A percentile compares a stretch with the other conserved stretches of the same genome.
Evolutionary conservation across 2,113 vertebrate species (phyloP).

Genomic region (Philantomba maxwellii): DNA sequence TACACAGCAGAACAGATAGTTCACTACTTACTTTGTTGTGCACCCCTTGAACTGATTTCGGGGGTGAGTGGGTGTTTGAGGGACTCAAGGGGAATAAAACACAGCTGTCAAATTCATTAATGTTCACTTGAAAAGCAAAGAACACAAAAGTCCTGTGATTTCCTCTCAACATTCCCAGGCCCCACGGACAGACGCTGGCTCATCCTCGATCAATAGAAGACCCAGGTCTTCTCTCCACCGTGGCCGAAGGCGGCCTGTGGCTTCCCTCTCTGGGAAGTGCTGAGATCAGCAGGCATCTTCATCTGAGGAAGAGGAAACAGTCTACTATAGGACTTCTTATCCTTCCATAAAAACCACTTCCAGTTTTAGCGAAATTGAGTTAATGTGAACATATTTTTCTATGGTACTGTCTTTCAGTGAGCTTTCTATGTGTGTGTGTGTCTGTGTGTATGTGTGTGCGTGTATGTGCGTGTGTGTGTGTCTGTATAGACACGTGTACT

Average conservation of each 20-base stretch:
- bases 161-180: not conserved
- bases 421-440: not conserved
- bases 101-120: constrained; percentile 37
- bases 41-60: not conserved
- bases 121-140: not conserved
- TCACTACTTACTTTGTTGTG: constrained; percentile 59
- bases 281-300: not conserved
- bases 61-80: not conserved
- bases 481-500: not conserved
- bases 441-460: not conserved
- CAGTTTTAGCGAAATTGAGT: constrained; percentile 45
- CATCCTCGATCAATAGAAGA: not conserved
- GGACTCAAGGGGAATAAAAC: constrained; percentile 19
- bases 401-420: not conserved
- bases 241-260: not conserved
- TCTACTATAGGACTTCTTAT: not conserved
- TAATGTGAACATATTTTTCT: not conserved
- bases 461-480: not conserved
- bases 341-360: not conserved
- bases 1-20: constrained; percentile 39
- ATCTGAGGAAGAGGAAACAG: constrained; percentile 13
- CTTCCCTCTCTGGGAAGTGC: not conserved
- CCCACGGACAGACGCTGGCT: not conserved
- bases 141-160: not conserved
- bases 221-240: not conserved